phyloP scores from a whole-genome alignment of 2,113 vertebrate genomes.

The Clupea harengus region DNA sequence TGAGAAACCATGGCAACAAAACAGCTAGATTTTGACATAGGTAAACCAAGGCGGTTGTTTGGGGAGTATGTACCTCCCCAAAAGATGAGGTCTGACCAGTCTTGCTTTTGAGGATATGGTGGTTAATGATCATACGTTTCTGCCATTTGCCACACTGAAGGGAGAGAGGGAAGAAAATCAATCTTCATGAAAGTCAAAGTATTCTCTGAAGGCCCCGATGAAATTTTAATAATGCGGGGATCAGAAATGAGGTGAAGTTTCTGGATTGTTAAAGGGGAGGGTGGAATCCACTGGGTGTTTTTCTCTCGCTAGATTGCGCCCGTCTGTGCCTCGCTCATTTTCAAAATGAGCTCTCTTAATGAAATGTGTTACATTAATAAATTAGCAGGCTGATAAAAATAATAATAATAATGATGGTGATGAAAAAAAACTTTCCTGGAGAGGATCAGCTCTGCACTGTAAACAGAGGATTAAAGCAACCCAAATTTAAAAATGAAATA shows the following conservation, averaged over 20 bases:
- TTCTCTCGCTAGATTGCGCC: constrained; percentile 16
- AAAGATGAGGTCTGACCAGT: background rate
- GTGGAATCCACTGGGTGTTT: constrained; percentile 16
- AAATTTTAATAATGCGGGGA: constrained; percentile 32
- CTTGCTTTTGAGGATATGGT: constrained; percentile 14
- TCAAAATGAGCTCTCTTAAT: constrained; percentile 13
- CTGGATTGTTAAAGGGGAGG: constrained; percentile 29
- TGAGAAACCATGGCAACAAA: background rate
- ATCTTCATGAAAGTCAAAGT: constrained; percentile 32
- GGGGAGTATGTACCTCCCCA: background rate
- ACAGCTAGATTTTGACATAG: background rate
- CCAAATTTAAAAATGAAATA: background rate
- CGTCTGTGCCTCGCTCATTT: background rate
- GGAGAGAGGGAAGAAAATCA: constrained; percentile 18
- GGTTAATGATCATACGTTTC: constrained; percentile 20
- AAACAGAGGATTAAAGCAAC: constrained; percentile 6
- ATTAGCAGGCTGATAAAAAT: background rate
- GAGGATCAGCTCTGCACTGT: background rate
- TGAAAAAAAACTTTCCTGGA: background rate
- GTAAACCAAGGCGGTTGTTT: background rate
- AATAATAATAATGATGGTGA: background rate
- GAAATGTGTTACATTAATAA: background rate
- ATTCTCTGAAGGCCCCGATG: constrained; percentile 18
- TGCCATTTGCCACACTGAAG: constrained; percentile 20
- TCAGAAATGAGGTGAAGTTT: constrained; percentile 23